A percentile compares a stretch with the other conserved stretches of the same genome.
phyloP scores from a whole-genome alignment of 2,797 vertebrate species.

The Scomberomorus guttatus region DNA sequence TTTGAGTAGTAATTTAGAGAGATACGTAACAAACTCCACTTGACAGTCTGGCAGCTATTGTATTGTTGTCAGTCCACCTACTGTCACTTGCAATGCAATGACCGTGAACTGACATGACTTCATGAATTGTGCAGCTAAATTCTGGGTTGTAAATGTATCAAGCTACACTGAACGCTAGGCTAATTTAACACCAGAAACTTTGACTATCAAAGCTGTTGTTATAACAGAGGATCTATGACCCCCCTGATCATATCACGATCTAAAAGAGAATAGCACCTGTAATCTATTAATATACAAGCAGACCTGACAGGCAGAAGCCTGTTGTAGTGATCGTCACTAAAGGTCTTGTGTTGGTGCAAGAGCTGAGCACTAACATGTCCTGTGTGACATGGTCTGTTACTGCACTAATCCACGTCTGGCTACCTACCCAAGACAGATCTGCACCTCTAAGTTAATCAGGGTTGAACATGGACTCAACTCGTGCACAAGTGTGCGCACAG shows the following conservation, averaged over 20 bases:
- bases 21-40: neutral
- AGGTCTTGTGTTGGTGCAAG: neutral
- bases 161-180: neutral
- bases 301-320: slow-evolving; percentile 16
- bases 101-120: neutral
- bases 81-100: neutral
- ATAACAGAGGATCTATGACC: slow-evolving; percentile 14
- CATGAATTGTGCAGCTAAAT: neutral
- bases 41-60: slow-evolving; percentile 9
- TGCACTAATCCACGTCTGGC: slow-evolving; percentile 47
- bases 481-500: neutral
- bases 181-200: slow-evolving; percentile 7
- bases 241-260: slow-evolving; percentile 12
- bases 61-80: slow-evolving; percentile 4
- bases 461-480: slow-evolving; percentile 28
- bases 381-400: neutral
- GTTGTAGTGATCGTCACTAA: neutral
- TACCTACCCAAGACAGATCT: slow-evolving; percentile 26
- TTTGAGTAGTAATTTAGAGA: neutral
- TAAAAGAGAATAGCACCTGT: slow-evolving; percentile 42
- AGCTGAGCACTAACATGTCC: neutral
- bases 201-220: slow-evolving; percentile 21
- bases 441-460: slow-evolving; percentile 29
- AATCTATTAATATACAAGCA: slow-evolving; percentile 29
- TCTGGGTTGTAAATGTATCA: neutral